A percentile compares a stretch with the other conserved stretches of the same genome.
These are phyloP conservation scores for Zophobas morio DNA, from an alignment of 1,140 invertebrate species.

Conservation along the genomic window DNA sequence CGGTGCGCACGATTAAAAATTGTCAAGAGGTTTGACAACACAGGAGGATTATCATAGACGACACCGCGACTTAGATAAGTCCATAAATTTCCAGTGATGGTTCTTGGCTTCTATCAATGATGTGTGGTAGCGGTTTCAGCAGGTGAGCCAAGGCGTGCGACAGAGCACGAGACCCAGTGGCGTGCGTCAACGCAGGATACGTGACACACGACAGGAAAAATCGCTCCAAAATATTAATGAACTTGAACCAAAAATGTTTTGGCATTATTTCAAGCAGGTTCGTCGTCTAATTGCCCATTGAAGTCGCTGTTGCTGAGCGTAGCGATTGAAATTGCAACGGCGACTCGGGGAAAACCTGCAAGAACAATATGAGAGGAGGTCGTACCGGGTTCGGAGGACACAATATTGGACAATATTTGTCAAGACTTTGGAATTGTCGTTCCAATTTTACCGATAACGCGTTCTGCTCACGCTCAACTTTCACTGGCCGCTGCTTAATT, in stretches of 20 bases:
- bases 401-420: constrained; percentile 30
- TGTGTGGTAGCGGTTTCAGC: constrained; percentile 30
- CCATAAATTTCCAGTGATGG: constrained; percentile 29
- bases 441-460: constrained; percentile 17
- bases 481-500: constrained; percentile 13
- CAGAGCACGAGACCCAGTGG: constrained; percentile 31
- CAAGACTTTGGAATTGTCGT: constrained; percentile 31
- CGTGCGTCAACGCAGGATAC: constrained; percentile 45
- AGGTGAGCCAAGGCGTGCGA: constrained; percentile 32
- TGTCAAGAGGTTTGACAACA: neutral
- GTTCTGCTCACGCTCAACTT: constrained; percentile 22
- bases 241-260: constrained; percentile 42
- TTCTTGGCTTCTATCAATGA: constrained; percentile 25
- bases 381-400: neutral
- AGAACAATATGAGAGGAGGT: neutral
- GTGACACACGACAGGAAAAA: constrained; percentile 48
- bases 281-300: constrained; percentile 35
- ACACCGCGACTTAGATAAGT: neutral
- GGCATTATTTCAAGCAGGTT: constrained; percentile 19
- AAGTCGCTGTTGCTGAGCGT: neutral
- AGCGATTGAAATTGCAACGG: constrained; percentile 31
- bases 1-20: no score
- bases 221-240: constrained; percentile 48
- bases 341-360: constrained; percentile 19
- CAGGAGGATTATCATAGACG: constrained; percentile 23